phyloP scores from a whole-genome alignment of 2,888 invertebrate genomes.

The Amblyjoppa fuscipennis region DNA sequence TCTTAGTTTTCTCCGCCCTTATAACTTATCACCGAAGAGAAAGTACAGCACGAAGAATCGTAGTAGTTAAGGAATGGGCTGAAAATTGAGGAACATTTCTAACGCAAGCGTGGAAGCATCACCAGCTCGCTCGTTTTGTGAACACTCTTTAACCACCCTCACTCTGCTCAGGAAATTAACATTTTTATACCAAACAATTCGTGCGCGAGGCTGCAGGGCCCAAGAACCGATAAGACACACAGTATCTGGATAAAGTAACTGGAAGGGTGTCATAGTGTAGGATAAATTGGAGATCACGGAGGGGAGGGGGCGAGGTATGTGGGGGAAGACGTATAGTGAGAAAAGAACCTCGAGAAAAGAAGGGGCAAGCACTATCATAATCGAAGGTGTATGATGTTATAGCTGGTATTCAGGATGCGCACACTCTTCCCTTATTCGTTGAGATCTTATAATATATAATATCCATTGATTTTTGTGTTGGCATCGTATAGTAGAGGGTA shows the following conservation, averaged over 20 bases:
- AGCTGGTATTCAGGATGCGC: conserved; percentile 16
- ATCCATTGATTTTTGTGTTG: conserved; percentile 80
- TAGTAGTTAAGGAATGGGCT: conserved; percentile 18
- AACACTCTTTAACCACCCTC: conserved; percentile 47
- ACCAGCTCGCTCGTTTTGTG: conserved; percentile 1
- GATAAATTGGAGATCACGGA: background rate
- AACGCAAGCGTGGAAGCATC: background rate
- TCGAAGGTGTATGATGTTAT: conserved; percentile 48
- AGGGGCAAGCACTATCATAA: conserved; percentile 35
- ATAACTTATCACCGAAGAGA: background rate
- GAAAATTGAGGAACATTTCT: background rate
- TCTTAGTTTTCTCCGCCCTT: conserved; percentile 10
- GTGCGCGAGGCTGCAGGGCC: conserved; percentile 28
- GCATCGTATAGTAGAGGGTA: conserved; percentile 64
- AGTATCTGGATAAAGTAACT: conserved; percentile 19
- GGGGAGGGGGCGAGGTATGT: conserved; percentile 9
- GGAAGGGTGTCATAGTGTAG: conserved; percentile 35
- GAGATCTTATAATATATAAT: conserved; percentile 72
- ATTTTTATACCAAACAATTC: conserved; percentile 79
- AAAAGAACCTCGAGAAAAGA: conserved; percentile 29
- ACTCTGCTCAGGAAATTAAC: conserved; percentile 78
- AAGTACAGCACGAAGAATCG: conserved; percentile 51
- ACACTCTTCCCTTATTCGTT: conserved; percentile 9
- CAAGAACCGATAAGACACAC: conserved; percentile 45
- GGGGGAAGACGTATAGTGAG: conserved; percentile 18